phyloP scores from a whole-genome alignment of 2,113 vertebrate genomes.

The Dromiciops gliroides region DNA sequence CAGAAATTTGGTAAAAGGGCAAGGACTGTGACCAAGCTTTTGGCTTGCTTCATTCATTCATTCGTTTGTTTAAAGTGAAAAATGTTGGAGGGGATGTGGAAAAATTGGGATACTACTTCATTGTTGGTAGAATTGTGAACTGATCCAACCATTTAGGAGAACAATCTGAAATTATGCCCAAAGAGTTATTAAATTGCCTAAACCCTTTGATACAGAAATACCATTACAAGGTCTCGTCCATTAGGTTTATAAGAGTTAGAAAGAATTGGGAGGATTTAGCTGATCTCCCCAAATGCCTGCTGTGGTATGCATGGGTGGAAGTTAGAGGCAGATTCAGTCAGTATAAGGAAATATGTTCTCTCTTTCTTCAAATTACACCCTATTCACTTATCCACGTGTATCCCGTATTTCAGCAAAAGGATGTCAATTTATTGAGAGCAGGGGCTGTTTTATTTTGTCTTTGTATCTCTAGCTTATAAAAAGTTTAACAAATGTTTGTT shows the following conservation, averaged over 20 bases:
- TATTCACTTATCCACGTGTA: neutral
- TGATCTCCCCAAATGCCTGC: neutral
- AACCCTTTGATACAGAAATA: too few species aligned
- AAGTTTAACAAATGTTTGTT: neutral
- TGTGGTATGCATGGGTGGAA: neutral
- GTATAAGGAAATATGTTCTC: neutral
- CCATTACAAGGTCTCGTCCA: too few species aligned
- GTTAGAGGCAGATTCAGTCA: neutral
- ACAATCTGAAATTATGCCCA: too few species aligned
- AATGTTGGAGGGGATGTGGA: too few species aligned
- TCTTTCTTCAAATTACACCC: neutral
- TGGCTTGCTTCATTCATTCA: neutral
- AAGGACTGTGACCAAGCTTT: neutral
- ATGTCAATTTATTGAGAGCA: neutral
- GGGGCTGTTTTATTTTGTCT: neutral
- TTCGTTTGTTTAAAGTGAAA: too few species aligned
- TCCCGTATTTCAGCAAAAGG: neutral
- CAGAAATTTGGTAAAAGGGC: neutral
- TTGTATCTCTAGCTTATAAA: neutral
- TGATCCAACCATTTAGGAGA: too few species aligned
- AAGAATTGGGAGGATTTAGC: neutral
- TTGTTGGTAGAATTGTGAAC: too few species aligned
- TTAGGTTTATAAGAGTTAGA: neutral
- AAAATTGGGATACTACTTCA: too few species aligned
- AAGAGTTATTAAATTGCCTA: too few species aligned